Evolutionary conservation across 2,888 invertebrate genomes (phyloP).

Genomic region (Iselma pallidipennis): DNA sequence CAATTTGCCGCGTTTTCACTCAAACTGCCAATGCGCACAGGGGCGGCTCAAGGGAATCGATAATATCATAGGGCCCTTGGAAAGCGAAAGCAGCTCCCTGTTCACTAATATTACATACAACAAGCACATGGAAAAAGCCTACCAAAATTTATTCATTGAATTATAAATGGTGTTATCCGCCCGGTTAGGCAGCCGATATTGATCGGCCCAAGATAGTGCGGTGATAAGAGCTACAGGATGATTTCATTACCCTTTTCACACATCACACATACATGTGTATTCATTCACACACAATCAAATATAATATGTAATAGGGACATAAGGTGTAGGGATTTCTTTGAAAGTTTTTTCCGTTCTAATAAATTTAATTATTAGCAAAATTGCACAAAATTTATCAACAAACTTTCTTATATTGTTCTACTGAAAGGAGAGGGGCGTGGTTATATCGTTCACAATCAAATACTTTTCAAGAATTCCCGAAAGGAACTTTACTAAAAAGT

Average conservation of each 20-base stretch:
- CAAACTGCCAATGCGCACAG: not conserved
- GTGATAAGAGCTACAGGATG: slow-evolving; percentile 6
- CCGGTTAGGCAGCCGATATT: slow-evolving; percentile 6
- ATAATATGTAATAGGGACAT: no score
- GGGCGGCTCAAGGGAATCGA: slow-evolving; percentile 7
- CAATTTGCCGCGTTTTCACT: slow-evolving; percentile 4
- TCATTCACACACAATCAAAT: not conserved
- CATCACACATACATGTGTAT: not conserved
- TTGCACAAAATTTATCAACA: no score
- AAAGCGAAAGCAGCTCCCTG: not conserved
- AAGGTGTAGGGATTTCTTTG: no score
- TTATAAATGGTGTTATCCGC: slow-evolving; percentile 7
- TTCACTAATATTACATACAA: not conserved
- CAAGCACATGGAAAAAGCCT: not conserved
- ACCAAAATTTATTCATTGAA: slow-evolving; percentile 6
- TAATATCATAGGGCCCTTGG: not conserved
- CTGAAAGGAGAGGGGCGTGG: no score
- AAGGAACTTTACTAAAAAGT: no score
- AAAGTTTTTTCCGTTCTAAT: no score
- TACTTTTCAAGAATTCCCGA: not conserved
- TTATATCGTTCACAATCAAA: no score
- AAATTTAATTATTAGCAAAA: no score
- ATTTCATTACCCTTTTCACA: slow-evolving; percentile 5
- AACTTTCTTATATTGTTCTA: no score
- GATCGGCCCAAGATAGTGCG: slow-evolving; percentile 5